phyloP scores from a whole-genome alignment of 1,140 invertebrate species.

The Megathymus violae region DNA sequence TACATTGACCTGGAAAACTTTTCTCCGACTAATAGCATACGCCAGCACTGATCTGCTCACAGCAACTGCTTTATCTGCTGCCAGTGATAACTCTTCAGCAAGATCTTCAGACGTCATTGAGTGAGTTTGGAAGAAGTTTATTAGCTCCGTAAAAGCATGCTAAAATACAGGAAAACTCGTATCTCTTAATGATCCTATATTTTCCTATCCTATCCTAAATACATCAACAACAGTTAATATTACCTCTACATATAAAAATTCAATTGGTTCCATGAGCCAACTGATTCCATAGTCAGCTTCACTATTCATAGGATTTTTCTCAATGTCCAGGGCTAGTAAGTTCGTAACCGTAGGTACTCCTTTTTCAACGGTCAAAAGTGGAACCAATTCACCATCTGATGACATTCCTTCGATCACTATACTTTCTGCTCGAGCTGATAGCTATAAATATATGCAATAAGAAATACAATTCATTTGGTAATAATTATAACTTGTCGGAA shows the following conservation, averaged over 20 bases:
- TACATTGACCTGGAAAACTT: constrained; percentile 89
- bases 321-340: constrained; percentile 90
- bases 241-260: constrained; percentile 93
- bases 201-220: no score
- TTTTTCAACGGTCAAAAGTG: constrained; percentile 88
- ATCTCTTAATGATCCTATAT: neutral
- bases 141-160: constrained; percentile 90
- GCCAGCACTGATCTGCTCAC: constrained; percentile 79
- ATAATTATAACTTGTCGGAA: constrained; percentile 1
- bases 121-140: constrained; percentile 88
- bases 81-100: constrained; percentile 53
- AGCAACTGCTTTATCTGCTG: constrained; percentile 52
- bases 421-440: constrained; percentile 90
- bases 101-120: constrained; percentile 73
- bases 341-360: constrained; percentile 86
- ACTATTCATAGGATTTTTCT: constrained; percentile 88
- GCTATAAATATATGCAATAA: constrained; percentile 46
- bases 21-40: constrained; percentile 85
- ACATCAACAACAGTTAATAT: neutral
- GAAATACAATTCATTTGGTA: constrained; percentile 1
- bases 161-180: constrained; percentile 56
- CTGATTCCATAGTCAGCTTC: constrained; percentile 89
- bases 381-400: constrained; percentile 89
- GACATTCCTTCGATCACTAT: constrained; percentile 91
- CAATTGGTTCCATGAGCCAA: constrained; percentile 89